Percentiles rank a stretch among this genome's conserved stretches.
phyloP scores from a whole-genome alignment of 2,888 invertebrate genomes.

The Eupithecia vulgata region DNA sequence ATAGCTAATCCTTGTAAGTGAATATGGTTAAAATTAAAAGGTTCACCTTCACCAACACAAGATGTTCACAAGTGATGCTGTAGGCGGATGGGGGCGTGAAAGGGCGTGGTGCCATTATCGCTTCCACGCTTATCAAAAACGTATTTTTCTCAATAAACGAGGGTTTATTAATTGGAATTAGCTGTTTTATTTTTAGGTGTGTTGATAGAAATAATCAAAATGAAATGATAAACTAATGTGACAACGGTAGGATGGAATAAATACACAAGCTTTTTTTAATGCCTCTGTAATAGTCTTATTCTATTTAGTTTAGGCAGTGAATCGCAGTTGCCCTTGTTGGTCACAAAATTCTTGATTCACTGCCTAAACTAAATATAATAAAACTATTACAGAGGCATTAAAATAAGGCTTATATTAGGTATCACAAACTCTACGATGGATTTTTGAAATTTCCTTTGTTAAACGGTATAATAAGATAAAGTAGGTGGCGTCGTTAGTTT shows the following conservation, averaged over 20 bases:
- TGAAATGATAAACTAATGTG: neutral
- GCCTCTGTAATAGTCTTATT: no score
- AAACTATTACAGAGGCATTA: no score
- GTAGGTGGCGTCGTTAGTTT: no score
- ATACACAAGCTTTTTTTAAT: no score
- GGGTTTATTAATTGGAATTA: slow-evolving; percentile 33
- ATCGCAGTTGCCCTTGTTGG: no score
- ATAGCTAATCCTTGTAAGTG: neutral
- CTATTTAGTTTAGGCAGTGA: no score
- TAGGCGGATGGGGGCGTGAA: slow-evolving; percentile 65
- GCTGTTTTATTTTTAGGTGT: slow-evolving; percentile 20
- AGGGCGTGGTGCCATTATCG: slow-evolving; percentile 63
- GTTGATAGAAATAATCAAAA: slow-evolving; percentile 22
- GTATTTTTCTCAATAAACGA: slow-evolving; percentile 58
- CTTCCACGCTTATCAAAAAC: slow-evolving; percentile 60
- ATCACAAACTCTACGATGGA: no score
- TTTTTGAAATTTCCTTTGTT: no score
- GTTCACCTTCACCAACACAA: neutral
- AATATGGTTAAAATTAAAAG: slow-evolving; percentile 6
- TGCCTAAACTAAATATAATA: no score
- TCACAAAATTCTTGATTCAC: no score
- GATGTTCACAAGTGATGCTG: slow-evolving; percentile 20
- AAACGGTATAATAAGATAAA: no score
- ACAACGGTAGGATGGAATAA: neutral
- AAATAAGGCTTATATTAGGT: no score